These are phyloP conservation scores for Acromyrmex charruanus DNA, from an alignment of 1,140 invertebrate species.

Conservation along the genomic window DNA sequence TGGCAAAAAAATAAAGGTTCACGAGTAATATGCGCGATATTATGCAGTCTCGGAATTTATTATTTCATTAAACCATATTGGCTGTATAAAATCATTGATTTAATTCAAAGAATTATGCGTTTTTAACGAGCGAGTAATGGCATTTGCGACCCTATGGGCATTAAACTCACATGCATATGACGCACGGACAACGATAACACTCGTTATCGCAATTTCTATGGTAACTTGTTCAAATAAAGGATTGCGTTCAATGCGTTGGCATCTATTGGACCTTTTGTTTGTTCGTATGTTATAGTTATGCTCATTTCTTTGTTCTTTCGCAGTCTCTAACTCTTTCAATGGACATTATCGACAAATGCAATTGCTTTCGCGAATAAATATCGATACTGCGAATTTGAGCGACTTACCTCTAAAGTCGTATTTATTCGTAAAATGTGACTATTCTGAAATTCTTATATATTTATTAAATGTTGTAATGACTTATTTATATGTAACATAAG, in stretches of 20 bases:
- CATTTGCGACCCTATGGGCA: not conserved
- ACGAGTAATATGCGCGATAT: not conserved
- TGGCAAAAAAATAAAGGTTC: not conserved
- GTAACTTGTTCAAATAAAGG: slow-evolving; percentile 64
- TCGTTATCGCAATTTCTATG: slow-evolving; percentile 66
- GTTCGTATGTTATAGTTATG: slow-evolving; percentile 39
- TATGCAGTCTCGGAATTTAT: slow-evolving; percentile 3
- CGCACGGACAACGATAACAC: slow-evolving; percentile 39
- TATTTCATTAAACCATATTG: slow-evolving; percentile 10
- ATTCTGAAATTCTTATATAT: not conserved
- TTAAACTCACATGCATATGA: slow-evolving; percentile 6
- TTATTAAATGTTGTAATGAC: not conserved
- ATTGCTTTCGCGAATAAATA: slow-evolving; percentile 11
- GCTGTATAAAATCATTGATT: slow-evolving; percentile 18
- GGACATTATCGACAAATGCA: slow-evolving; percentile 6
- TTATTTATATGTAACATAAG: not conserved
- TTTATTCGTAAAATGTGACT: not conserved
- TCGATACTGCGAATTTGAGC: not conserved
- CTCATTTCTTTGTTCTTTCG: slow-evolving; percentile 56
- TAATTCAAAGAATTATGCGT: slow-evolving; percentile 17
- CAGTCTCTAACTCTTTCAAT: slow-evolving; percentile 14
- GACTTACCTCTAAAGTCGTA: slow-evolving; percentile 7
- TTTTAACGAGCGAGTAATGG: slow-evolving; percentile 32
- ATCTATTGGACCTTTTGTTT: slow-evolving; percentile 37
- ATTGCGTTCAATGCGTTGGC: not conserved